Evolutionary conservation across 2,797 vertebrate species (phyloP), one percentile per base, ranked within the genome.

Genomic region (Syndactyla subalaris): DNA sequence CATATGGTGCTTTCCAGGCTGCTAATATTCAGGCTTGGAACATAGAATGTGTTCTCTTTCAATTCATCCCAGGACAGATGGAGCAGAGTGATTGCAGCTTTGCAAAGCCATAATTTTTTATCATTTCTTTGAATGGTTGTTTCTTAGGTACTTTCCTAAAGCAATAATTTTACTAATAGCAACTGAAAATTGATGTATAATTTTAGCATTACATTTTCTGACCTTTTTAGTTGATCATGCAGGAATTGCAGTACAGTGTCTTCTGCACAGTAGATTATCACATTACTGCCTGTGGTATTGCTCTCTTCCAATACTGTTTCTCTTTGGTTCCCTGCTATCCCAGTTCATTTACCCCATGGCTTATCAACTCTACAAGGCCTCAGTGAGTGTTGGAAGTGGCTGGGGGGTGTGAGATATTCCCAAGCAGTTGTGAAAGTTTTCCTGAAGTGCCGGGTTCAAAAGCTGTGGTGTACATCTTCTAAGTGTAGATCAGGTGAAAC

Each of bases 121-220:
- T 79, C 6, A 52, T 77, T 87, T 65, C 26, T 80, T 91, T 68
- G 34, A 82, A 57, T 20, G 6, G 49, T 58, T 77, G 46, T 80
- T 89, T 88, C 73, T 61, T 91, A 72, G 87, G 70, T 93, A 58
- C 85, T 86, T 93, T 76, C 14, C 80, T 88, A 91, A 89, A 96
- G 94, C 88, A 94, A 65, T 95, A 79, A 75, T 96, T 93, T 93
- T 84, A 70, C 85, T 96, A 90, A 79, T 20, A 79, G 62, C 32
- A 65, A 77, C 43, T 63, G 52, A 85, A 96, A 96, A 94, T 93
- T 78, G 57, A 85, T 74, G 39, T 65, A 63, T 96, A 94, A 87
- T 93, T 96, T 97, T 82, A 81, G 45, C 77, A 66, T 90, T 96
- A 43, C 6, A 27, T 91, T 95, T 97, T 79, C 78, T 77, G 87